Base-by-base conservation (phyloP, 2,888 invertebrate species). In the Apotomis capreana region DNA sequence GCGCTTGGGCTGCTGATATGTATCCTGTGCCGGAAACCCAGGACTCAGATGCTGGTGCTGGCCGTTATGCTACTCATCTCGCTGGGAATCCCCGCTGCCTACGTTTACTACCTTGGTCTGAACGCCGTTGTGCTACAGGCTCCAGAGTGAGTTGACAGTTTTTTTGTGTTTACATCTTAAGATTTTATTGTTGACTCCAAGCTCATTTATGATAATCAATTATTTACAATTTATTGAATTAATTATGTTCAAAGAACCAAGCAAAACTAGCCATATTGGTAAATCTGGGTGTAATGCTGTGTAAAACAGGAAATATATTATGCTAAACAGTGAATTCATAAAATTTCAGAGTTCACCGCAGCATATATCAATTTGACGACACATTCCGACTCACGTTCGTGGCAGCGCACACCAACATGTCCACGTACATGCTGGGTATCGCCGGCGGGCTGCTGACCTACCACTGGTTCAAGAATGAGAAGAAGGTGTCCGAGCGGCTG, bases 331-430 rank as follows among this genome's bases (percentile, higher is more conserved):
- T 26, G 26, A 2, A 26, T 26, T 26, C 26, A 26, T 2, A 26
- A 15, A 26, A 26, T 75, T 75, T 0, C 83, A 92, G 92, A 74
- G 73, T 83, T 0, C 87, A 83, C 65, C 88, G 92, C 5, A 81
- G 77, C 46, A 69, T 91, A 0, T 93, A 89, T 78, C 78, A 78
- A 0, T 58, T 69, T 0, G 84, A 90, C 62, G 74, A 77, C 10
- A 92, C 91, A 0, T 93, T 90, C 79, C 86, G 85, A 0, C 75
- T 86, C 15, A 74, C 88, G 13, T 93, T 92, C 79, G 80, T 83
- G 9, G 80, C 87, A 0, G 90, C 90, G 0, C 92, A 93, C 79
- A 89, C 90, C 10, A 94, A 93, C 78, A 78, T 92, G 44, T 88
- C 91, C 3, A 86, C 89, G 0, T 92, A 89, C 78, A 80, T 83